phyloP scores from a whole-genome alignment of 2,113 vertebrate genomes.

The Callochromis pleurospilus region DNA sequence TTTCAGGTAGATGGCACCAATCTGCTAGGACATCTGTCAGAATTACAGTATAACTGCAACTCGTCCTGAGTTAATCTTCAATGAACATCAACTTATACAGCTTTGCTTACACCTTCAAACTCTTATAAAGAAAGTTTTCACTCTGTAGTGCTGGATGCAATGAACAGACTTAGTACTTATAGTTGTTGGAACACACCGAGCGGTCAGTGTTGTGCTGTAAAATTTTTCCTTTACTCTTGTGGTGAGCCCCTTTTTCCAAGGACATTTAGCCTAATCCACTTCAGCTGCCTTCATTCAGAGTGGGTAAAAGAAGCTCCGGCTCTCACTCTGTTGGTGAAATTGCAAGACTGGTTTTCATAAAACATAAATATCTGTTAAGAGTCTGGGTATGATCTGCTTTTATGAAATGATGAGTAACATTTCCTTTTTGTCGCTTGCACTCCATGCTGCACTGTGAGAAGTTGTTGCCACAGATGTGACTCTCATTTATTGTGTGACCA shows the following conservation, averaged over 20 bases:
- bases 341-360: slow-evolving; percentile 72
- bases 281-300: slow-evolving; percentile 73
- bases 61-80: neutral
- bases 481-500: slow-evolving; percentile 7
- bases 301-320: slow-evolving; percentile 65
- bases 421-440: slow-evolving; percentile 62
- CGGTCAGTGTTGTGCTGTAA: slow-evolving; percentile 67
- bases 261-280: slow-evolving; percentile 72
- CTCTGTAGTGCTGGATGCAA: neutral
- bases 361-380: slow-evolving; percentile 73
- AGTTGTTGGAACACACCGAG: slow-evolving; percentile 61
- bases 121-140: neutral
- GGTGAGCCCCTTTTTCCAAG: slow-evolving; percentile 71
- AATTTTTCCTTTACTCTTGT: slow-evolving; percentile 66
- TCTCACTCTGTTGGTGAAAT: slow-evolving; percentile 52
- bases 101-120: neutral
- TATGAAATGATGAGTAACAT: slow-evolving; percentile 72
- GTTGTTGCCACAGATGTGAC: slow-evolving; percentile 19
- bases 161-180: slow-evolving; percentile 20
- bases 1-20: neutral
- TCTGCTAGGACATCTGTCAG: neutral
- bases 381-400: slow-evolving; percentile 64
- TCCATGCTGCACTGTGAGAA: slow-evolving; percentile 33
- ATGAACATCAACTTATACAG: neutral
- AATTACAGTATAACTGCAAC: neutral